Evolutionary conservation across 2,888 invertebrate genomes (phyloP).

Genomic region (Agriopis leucophaearia): DNA sequence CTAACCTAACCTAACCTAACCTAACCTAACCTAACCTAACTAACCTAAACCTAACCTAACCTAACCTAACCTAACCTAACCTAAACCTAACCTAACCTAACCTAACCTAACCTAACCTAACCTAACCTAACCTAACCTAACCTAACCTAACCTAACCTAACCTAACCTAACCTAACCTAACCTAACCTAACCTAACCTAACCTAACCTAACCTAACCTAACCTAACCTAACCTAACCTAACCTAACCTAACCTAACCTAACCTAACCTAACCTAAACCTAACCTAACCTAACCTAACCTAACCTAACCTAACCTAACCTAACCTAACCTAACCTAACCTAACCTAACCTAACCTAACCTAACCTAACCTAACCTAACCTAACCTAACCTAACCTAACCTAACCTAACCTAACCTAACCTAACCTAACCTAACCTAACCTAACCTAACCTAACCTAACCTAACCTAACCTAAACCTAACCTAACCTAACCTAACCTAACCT

Average conservation of each 20-base stretch:
- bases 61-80: constrained; percentile 6
- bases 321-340: too few species aligned
- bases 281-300: too few species aligned
- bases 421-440: constrained; percentile 31
- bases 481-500: constrained; percentile 45
- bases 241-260: too few species aligned
- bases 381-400: too few species aligned
- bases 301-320: too few species aligned
- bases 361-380: too few species aligned
- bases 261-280: constrained; percentile 8
- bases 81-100: constrained; percentile 34
- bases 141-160: not conserved
- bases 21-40: constrained; percentile 8
- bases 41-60: constrained; percentile 2
- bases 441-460: constrained; percentile 47
- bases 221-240: constrained; percentile 8
- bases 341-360: too few species aligned
- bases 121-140: constrained; percentile 46
- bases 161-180: constrained; percentile 7
- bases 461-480: constrained; percentile 39
- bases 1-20: constrained; percentile 8
- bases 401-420: too few species aligned
- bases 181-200: constrained; percentile 8
- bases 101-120: constrained; percentile 42
- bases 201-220: constrained; percentile 8